Percentiles rank a stretch among this genome's conserved stretches.
These are phyloP conservation scores for Monarcha castaneiventris DNA, from an alignment of 2,113 vertebrate genomes.

Conservation along the genomic window DNA sequence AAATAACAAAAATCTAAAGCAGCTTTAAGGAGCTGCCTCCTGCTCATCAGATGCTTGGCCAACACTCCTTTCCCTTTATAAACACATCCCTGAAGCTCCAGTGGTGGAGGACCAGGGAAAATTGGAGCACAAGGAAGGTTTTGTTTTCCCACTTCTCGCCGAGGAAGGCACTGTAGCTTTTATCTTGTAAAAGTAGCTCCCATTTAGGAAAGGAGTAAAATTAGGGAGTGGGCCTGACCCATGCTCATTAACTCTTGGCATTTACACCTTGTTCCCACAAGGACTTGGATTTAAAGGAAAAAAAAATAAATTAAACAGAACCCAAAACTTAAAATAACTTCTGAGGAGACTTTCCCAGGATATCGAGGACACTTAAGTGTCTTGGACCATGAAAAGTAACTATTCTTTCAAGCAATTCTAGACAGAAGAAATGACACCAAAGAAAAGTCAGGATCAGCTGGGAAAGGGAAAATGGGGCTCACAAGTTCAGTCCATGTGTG, in stretches of 20 bases:
- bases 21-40: not conserved
- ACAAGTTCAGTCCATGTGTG: not conserved
- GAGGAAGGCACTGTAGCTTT: not conserved
- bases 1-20: not conserved
- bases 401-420: not conserved
- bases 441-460: not conserved
- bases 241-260: fast-evolving
- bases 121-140: not conserved
- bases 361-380: not conserved
- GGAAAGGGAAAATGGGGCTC: not conserved
- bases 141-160: not conserved
- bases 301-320: not conserved
- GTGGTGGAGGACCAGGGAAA: not conserved
- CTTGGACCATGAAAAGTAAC: not conserved
- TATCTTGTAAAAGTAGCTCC: not conserved
- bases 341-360: not conserved
- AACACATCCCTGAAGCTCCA: not conserved
- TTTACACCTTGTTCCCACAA: not conserved
- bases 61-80: not conserved
- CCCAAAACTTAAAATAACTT: not conserved
- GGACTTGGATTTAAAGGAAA: not conserved
- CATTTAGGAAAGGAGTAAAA: not conserved
- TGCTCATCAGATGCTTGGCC: not conserved
- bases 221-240: not conserved
- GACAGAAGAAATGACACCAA: not conserved